A percentile compares a stretch with the other conserved stretches of the same genome.
Evolutionary conservation across 1,140 invertebrate species (phyloP).

Genomic region (Aphidius gifuensis): DNA sequence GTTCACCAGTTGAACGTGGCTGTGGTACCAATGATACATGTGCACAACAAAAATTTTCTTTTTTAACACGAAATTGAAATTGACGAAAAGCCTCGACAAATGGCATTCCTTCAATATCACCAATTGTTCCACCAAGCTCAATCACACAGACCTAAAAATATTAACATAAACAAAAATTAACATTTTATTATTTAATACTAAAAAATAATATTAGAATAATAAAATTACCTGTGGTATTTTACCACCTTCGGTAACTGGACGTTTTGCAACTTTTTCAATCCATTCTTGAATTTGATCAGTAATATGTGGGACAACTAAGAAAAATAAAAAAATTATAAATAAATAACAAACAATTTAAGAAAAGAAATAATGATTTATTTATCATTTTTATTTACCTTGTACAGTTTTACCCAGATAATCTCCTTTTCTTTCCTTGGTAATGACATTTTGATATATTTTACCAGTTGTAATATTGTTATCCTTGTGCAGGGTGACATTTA

Average conservation of each 20-base stretch:
- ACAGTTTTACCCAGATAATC: slow-evolving; percentile 99
- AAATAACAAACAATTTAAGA: not conserved
- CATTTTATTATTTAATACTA: too few species aligned
- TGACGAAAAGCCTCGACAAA: slow-evolving; percentile 99
- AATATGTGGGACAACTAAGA: slow-evolving; percentile 96
- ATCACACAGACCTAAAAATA: slow-evolving; percentile 59
- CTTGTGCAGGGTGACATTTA: slow-evolving; percentile 89
- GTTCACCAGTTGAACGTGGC: slow-evolving; percentile 87
- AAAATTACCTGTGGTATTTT: slow-evolving; percentile 59
- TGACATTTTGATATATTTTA: slow-evolving; percentile 96
- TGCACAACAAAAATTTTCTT: slow-evolving; percentile 91
- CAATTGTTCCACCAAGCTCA: slow-evolving; percentile 96
- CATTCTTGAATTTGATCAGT: slow-evolving; percentile 98
- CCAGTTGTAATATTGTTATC: slow-evolving; percentile 99
- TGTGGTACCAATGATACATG: slow-evolving; percentile 94
- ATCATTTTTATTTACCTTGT: slow-evolving; percentile 66
- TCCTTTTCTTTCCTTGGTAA: slow-evolving; percentile 87
- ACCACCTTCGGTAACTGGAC: slow-evolving; percentile 75
- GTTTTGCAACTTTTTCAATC: slow-evolving; percentile 86
- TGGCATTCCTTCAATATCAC: slow-evolving; percentile 99
- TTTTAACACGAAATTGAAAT: slow-evolving; percentile 89
- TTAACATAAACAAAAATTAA: not conserved
- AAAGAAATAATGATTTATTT: not conserved
- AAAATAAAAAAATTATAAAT: slow-evolving; percentile 9
- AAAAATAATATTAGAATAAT: too few species aligned